Conservation (phyloP, 2,888 invertebrate genomes). For the Pocota personata region DNA sequence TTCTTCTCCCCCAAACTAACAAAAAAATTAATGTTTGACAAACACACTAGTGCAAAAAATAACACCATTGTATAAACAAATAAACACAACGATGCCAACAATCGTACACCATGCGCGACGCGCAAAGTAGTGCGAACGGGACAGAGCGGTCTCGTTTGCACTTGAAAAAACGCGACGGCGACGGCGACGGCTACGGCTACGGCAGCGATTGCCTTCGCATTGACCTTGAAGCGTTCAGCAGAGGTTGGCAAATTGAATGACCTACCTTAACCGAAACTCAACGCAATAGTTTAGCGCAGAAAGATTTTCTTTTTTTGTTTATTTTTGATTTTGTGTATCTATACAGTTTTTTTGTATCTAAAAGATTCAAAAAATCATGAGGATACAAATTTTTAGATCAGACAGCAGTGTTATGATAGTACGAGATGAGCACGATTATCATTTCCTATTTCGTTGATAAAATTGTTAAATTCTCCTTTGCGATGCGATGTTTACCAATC, state of each 20-base stretch:
- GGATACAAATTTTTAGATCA: constrained; percentile 20
- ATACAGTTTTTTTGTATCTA: neutral
- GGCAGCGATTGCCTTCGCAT: constrained; percentile 70
- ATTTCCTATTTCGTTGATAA: constrained; percentile 38
- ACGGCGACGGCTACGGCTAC: constrained; percentile 29
- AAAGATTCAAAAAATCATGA: neutral
- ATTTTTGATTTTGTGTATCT: neutral
- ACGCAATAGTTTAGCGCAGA: constrained; percentile 48
- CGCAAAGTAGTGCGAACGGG: constrained; percentile 31
- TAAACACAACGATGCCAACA: constrained; percentile 45
- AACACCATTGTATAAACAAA: constrained; percentile 57
- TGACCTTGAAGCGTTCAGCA: constrained; percentile 69
- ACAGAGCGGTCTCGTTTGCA: constrained; percentile 37
- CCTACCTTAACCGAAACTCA: constrained; percentile 73
- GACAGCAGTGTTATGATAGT: constrained; percentile 21
- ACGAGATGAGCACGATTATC: constrained; percentile 16
- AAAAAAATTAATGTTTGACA: constrained; percentile 53
- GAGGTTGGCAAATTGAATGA: constrained; percentile 69
- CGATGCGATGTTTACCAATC: constrained; percentile 10
- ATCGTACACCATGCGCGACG: constrained; percentile 13
- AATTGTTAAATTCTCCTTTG: too few relatives aligned
- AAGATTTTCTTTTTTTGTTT: constrained; percentile 13
- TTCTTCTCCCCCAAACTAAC: neutral
- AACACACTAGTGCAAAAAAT: constrained; percentile 63
- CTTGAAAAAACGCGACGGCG: constrained; percentile 17